A percentile compares a stretch with the other conserved stretches of the same genome.
phyloP scores from a whole-genome alignment of 2,888 invertebrate species.

The Gisinianus flammeolus region DNA sequence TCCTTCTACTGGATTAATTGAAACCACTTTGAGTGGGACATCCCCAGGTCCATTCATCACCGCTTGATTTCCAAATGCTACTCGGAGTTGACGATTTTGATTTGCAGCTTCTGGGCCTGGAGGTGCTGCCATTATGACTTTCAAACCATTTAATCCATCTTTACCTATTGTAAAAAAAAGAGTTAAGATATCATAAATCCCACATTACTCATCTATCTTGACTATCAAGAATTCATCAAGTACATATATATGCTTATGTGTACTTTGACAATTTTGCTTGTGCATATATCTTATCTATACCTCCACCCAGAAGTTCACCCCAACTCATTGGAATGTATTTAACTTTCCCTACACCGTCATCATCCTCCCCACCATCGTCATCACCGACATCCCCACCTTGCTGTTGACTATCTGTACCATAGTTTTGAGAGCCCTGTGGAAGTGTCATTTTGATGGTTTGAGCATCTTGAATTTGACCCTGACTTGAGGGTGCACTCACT shows the following conservation, averaged over 20 bases:
- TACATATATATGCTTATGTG: no score
- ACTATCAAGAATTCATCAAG: no score
- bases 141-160: constrained; percentile 14
- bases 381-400: background rate
- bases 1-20: constrained; percentile 32
- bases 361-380: background rate
- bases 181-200: no score
- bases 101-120: background rate
- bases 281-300: background rate
- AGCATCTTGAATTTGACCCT: constrained; percentile 1
- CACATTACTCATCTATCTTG: no score
- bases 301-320: constrained; percentile 28
- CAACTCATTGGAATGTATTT: constrained; percentile 39
- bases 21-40: constrained; percentile 21
- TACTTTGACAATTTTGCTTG: no score
- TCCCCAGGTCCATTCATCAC: constrained; percentile 27
- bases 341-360: constrained; percentile 15
- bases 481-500: constrained; percentile 13
- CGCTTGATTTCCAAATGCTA: constrained; percentile 33
- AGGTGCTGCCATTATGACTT: constrained; percentile 34
- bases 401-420: background rate
- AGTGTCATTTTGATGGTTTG: background rate
- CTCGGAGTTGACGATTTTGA: constrained; percentile 30
- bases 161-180: background rate
- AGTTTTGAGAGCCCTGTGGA: background rate